A percentile compares a stretch with the other conserved stretches of the same genome.
phyloP scores from a whole-genome alignment of 2,113 vertebrate species.

The Pampusana beccarii region DNA sequence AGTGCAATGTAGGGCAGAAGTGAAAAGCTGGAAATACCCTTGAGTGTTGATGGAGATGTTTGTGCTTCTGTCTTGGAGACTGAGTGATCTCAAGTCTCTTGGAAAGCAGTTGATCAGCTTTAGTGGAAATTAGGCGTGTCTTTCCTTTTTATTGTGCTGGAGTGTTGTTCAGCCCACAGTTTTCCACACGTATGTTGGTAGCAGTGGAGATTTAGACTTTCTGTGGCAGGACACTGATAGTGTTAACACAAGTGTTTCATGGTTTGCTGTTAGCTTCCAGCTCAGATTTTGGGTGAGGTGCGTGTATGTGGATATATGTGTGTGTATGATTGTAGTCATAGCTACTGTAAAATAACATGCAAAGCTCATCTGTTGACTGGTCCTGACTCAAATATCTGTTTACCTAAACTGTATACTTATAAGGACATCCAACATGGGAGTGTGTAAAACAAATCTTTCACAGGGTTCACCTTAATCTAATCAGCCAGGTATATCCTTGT shows the following conservation, averaged over 20 bases:
- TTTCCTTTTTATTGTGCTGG: not conserved
- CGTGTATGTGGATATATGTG: not conserved
- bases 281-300: not conserved
- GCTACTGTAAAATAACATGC: not conserved
- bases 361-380: not conserved
- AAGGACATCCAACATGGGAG: not conserved
- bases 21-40: not conserved
- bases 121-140: not conserved
- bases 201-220: not conserved
- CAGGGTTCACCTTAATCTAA: not conserved
- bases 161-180: not conserved
- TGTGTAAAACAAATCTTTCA: not conserved
- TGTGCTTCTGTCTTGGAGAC: not conserved
- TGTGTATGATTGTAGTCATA: not conserved
- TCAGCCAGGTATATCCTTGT: not conserved
- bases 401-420: not conserved
- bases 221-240: not conserved
- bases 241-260: not conserved
- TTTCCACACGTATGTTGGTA: not conserved
- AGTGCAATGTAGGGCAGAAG: not conserved
- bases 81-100: not conserved
- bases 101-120: not conserved
- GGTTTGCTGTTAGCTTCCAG: not conserved
- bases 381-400: not conserved
- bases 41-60: not conserved